A percentile compares a stretch with the other conserved stretches of the same genome.
Evolutionary conservation across 2,888 invertebrate genomes (phyloP).

Genomic region (Ethmia dodecea): DNA sequence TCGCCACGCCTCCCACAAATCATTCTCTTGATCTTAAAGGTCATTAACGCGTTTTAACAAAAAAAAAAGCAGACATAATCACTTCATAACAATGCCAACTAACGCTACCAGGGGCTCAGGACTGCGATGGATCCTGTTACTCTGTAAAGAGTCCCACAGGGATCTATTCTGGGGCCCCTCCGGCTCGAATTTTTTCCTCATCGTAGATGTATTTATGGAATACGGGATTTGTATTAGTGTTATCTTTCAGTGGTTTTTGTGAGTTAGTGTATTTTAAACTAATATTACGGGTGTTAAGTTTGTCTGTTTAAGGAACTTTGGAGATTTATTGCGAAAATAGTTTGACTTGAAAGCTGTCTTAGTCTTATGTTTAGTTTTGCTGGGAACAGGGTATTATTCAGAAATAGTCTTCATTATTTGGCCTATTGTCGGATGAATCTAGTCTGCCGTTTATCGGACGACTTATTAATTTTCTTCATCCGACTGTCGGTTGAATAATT

Average conservation of each 20-base stretch:
- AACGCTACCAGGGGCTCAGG: slow-evolving; percentile 7
- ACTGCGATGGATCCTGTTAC: slow-evolving; percentile 41
- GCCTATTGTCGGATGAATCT: too few species aligned
- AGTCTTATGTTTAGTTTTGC: too few species aligned
- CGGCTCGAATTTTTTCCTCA: slow-evolving; percentile 41
- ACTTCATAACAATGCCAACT: slow-evolving; percentile 15
- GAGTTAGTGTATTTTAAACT: too few species aligned
- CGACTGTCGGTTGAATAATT: too few species aligned
- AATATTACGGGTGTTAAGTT: too few species aligned
- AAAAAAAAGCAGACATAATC: slow-evolving; percentile 7
- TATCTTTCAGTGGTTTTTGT: slow-evolving; percentile 25
- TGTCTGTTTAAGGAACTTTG: too few species aligned
- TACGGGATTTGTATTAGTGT: slow-evolving; percentile 50
- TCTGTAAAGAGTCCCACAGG: slow-evolving; percentile 65
- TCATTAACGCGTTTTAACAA: slow-evolving; percentile 3
- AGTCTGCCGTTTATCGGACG: too few species aligned
- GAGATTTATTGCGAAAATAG: too few species aligned
- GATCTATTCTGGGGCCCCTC: slow-evolving; percentile 71
- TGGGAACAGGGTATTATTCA: too few species aligned
- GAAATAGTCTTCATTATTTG: too few species aligned
- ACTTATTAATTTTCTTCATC: too few species aligned
- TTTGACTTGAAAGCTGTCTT: too few species aligned
- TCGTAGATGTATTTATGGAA: slow-evolving; percentile 66
- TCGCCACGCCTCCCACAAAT: slow-evolving; percentile 1
- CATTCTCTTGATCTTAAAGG: slow-evolving; percentile 2